These are phyloP conservation scores for Pyxicephalus adspersus DNA, from an alignment of 2,113 vertebrate species.

Conservation along the genomic window DNA sequence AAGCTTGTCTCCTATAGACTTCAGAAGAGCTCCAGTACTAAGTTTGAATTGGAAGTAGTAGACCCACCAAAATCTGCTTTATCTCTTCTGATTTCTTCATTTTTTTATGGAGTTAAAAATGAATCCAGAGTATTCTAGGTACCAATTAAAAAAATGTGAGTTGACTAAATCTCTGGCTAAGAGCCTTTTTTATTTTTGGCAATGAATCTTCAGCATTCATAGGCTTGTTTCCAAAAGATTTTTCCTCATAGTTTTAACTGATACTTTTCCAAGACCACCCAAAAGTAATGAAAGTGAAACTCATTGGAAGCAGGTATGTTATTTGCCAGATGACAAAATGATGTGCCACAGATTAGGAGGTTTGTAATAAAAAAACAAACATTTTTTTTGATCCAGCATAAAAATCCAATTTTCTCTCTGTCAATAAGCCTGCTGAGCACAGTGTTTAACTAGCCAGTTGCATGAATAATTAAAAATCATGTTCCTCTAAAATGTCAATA, in stretches of 20 bases:
- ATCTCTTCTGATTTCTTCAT: no score
- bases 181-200: constrained; percentile 1
- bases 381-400: not conserved
- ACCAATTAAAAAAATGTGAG: no score
- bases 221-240: constrained; percentile 2
- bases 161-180: not conserved
- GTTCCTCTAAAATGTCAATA: no score
- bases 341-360: not conserved
- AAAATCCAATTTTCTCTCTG: no score
- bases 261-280: constrained; percentile 12
- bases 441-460: no score
- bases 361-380: not conserved
- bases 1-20: no score
- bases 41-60: no score
- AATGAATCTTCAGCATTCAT: not conserved
- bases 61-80: no score
- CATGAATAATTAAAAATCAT: no score
- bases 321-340: not conserved
- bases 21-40: no score
- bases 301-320: not conserved
- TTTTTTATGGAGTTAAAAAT: no score
- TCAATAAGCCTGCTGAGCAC: no score
- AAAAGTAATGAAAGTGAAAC: not conserved
- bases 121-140: not conserved
- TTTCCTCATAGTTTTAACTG: not conserved